Percentiles rank a stretch among this genome's conserved stretches.
These are phyloP conservation scores for Drosophila helvetica DNA, from an alignment of 2,888 invertebrate species.

Conservation along the genomic window DNA sequence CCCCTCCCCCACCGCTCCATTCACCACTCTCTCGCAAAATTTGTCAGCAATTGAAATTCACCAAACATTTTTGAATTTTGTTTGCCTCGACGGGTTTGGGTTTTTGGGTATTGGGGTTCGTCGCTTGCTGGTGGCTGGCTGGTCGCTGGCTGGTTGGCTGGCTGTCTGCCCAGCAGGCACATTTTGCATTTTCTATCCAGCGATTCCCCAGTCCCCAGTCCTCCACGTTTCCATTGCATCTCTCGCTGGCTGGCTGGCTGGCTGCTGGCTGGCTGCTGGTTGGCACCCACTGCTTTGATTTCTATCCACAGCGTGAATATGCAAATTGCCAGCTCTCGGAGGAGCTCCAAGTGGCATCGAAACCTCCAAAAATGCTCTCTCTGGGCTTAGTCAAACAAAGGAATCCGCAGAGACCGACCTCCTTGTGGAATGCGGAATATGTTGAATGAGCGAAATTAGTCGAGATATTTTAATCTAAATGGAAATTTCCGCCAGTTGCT, in stretches of 20 bases:
- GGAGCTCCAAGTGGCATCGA: conserved; percentile 22
- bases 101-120: conserved; percentile 37
- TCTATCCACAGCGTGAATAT: conserved; percentile 79
- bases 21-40: conserved; percentile 59
- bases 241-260: conserved; percentile 26
- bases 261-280: conserved; percentile 24
- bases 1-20: not conserved
- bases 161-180: conserved; percentile 74
- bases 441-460: not conserved
- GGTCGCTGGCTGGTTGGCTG: conserved; percentile 17
- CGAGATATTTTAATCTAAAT: conserved; percentile 57
- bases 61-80: conserved; percentile 80
- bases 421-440: not conserved
- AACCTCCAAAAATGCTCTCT: conserved; percentile 29
- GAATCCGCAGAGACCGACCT: conserved; percentile 7
- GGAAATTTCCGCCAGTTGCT: conserved; percentile 45
- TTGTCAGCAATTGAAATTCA: conserved; percentile 81
- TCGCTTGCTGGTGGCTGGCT: conserved; percentile 34
- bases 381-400: conserved; percentile 11
- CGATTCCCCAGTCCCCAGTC: conserved; percentile 8
- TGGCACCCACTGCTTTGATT: conserved; percentile 78
- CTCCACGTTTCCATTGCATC: conserved; percentile 54
- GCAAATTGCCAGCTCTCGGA: conserved; percentile 61
- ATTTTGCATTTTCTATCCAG: conserved; percentile 70
- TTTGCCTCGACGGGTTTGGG: conserved; percentile 68